Percentiles rank a stretch among this genome's conserved stretches.
These are phyloP conservation scores for Cydia strobilella DNA, from an alignment of 1,140 invertebrate genomes.

Conservation along the genomic window DNA sequence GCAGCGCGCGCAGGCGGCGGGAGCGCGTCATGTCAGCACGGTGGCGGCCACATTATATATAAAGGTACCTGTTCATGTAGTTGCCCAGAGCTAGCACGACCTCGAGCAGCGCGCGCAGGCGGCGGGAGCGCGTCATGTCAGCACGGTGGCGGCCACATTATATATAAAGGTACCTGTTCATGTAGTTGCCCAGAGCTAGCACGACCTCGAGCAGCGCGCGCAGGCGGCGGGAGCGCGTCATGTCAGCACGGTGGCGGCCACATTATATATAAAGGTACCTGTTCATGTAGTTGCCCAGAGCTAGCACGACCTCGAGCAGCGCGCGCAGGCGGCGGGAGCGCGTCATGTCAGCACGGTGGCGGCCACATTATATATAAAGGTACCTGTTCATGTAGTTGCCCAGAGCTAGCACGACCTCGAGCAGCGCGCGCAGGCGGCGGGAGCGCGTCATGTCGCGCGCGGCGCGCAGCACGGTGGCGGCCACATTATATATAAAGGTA, in stretches of 20 bases:
- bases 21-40: slow-evolving; percentile 92
- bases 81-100: slow-evolving; percentile 96
- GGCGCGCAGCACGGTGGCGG: slow-evolving; percentile 93
- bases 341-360: slow-evolving; percentile 92
- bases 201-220: slow-evolving; percentile 94
- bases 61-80: slow-evolving; percentile 84
- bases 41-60: too few species aligned
- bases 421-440: slow-evolving; percentile 89
- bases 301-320: slow-evolving; percentile 95
- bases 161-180: slow-evolving; percentile 81
- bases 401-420: slow-evolving; percentile 96
- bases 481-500: too few species aligned
- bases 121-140: slow-evolving; percentile 90
- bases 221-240: slow-evolving; percentile 89
- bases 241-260: slow-evolving; percentile 93
- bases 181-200: slow-evolving; percentile 94
- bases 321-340: slow-evolving; percentile 90
- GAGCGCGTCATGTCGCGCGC: slow-evolving; percentile 92
- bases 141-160: slow-evolving; percentile 92
- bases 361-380: too few species aligned
- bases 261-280: too few species aligned
- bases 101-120: slow-evolving; percentile 92
- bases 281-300: slow-evolving; percentile 93
- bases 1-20: slow-evolving; percentile 89
- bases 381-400: slow-evolving; percentile 90